Base-by-base conservation (phyloP, 2,797 vertebrate species). In the Sphenopsis melanotis region DNA sequence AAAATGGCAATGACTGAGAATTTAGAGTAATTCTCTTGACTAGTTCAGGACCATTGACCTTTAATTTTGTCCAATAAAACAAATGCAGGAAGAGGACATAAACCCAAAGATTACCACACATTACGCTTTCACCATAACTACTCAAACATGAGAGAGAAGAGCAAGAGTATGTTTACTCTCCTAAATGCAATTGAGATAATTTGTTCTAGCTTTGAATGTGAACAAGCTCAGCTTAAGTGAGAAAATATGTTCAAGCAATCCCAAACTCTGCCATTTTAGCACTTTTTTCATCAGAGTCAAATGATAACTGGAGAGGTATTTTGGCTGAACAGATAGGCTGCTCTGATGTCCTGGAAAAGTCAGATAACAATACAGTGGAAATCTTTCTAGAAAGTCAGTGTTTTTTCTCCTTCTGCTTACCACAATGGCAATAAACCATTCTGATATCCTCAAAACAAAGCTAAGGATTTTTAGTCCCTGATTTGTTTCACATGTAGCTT, bases 41-140 rank as follows among this genome's bases (percentile, higher is more conserved):
- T 94, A 91, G 85, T 90, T 95, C 77, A 85, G 89, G 89, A 83
- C 83, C 66, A 93, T 21, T 91, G 91, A 89, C 85, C 91, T 93
- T 91, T 86, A 84, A 82, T 90, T 95, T 79, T 77, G 41, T 75
- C 65, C 64, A 72, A 65, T 86, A 86, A 85, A 88, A 86, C 63
- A 88, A 86, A 83, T 53, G 85, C 66, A 76, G 74, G 49, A 89
- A 90, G 64, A 92, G 77, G 36, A 87, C 47, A 88, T 76, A 89
- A 91, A 85, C 4, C 18, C 3, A 0, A 75, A 77, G 82, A 94
- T 83, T 66, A 87, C 44, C 6, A 12, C 34, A 46, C 60, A 27
- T 57, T 39, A 86, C 9, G 59, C 50, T 89, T 93, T 76, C 77
- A 86, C 70, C 26, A 8, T 11, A 79, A 82, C 74, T 39, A 66